Evolutionary conservation across 35 echinoderm and acorn worm genomes (phyloP), one percentile per base, ranked within the genome.

Genomic region (Anneissia japonica): DNA sequence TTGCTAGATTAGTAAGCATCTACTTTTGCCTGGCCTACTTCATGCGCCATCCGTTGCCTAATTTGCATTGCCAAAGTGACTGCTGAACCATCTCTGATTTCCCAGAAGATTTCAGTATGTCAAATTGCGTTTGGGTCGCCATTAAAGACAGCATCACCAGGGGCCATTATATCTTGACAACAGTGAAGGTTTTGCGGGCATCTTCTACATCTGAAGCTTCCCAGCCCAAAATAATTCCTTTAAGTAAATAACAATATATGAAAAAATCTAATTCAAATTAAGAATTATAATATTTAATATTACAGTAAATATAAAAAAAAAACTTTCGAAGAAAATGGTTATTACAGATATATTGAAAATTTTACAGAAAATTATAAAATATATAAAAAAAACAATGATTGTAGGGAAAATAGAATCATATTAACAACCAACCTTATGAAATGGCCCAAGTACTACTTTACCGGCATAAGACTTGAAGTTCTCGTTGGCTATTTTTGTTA

Each of bases 401-500:
- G n/a, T n/a, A 64, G n/a, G n/a, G 28, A 13, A 64, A 64, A 64
- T 64, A 64, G 51, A 14, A 64, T 64, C 12, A 14, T 14, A 64
- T 23, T 31, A 0, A 23, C 77, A 81, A 80, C 74, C 0, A 76
- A 98, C 95, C 87, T 98, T 98, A 79, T 98, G 95, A 77, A 98
- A 98, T 37, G 95, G 95, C 40, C 95, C 95, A 0, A 98, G 83
- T 11, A 79, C 84, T 5, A 93, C 74, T 77, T 93, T 98, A 29
- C 95, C 95, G 12, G 95, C 95, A 82, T 98, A 98, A 34, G 95
- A 98, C 76, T 98, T 98, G 86, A 98, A 98, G 74, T 98, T 98
- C n/a, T 98, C 95, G 30, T 92, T 98, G 0, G 88, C 92, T 73
- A 98, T 98, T 64, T 94, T 88, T 21, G 95, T 91, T 21, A 98